phyloP scores from a whole-genome alignment of 2,113 vertebrate genomes.

The Mastomys coucha region DNA sequence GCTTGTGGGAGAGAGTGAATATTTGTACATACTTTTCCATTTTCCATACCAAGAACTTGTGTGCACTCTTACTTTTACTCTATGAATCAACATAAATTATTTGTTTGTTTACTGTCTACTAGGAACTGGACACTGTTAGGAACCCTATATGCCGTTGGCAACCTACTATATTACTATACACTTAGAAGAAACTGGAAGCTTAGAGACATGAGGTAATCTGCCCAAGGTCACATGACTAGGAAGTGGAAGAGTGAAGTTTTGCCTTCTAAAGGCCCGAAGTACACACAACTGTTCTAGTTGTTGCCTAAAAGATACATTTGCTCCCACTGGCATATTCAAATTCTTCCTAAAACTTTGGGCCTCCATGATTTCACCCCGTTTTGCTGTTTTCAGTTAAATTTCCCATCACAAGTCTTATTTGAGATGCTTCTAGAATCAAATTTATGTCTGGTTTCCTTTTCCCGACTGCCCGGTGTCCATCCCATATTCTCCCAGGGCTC shows the following conservation, averaged over 20 bases:
- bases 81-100: conserved; percentile 22
- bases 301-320: not conserved
- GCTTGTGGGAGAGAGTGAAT: not conserved
- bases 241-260: not conserved
- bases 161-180: not conserved
- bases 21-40: not conserved
- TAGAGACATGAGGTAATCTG: not conserved
- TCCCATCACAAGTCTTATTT: not conserved
- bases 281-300: not conserved
- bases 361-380: not conserved
- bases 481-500: not conserved
- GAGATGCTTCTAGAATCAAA: not conserved
- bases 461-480: no score
- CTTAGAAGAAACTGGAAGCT: not conserved
- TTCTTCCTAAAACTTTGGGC: not conserved
- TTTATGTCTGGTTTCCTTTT: not conserved
- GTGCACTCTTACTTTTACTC: not conserved
- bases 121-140: not conserved
- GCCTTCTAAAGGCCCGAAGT: not conserved
- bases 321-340: no score
- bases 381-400: not conserved
- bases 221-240: not conserved
- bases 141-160: not conserved
- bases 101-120: not conserved
- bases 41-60: not conserved